phyloP scores from a whole-genome alignment of 2,888 invertebrate genomes.

The Limenitis camilla region DNA sequence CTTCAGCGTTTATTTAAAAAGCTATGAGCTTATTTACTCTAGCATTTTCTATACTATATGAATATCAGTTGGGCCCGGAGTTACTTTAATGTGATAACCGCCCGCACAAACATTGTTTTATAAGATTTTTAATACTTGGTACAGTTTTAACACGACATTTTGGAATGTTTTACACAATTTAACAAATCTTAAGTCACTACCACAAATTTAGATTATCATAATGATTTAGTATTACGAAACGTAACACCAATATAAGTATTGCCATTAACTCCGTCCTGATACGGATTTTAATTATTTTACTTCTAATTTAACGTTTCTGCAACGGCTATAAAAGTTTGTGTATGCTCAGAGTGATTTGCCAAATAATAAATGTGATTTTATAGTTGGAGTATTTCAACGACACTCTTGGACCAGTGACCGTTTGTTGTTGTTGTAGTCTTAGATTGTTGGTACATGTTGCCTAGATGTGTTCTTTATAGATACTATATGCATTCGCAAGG shows the following conservation, averaged over 20 bases:
- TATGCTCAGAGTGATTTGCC: slow-evolving; percentile 59
- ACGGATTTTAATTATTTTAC: slow-evolving; percentile 44
- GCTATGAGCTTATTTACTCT: slow-evolving; percentile 65
- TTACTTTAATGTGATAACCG: slow-evolving; percentile 23
- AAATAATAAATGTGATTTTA: slow-evolving; percentile 64
- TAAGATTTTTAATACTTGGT: slow-evolving; percentile 55
- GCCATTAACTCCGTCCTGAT: slow-evolving; percentile 61
- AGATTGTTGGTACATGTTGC: slow-evolving; percentile 63
- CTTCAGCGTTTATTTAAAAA: slow-evolving; percentile 44
- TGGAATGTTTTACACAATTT: slow-evolving; percentile 30
- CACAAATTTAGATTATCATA: slow-evolving; percentile 6
- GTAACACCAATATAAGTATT: slow-evolving; percentile 55
- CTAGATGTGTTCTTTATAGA: slow-evolving; percentile 22
- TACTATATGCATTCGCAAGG: slow-evolving; percentile 8
- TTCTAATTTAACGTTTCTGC: not conserved
- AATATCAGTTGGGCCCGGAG: slow-evolving; percentile 12
- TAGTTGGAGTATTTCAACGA: slow-evolving; percentile 49
- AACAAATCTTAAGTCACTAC: slow-evolving; percentile 9
- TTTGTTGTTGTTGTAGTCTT: slow-evolving; percentile 64
- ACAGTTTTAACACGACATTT: slow-evolving; percentile 59
- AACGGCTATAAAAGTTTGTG: slow-evolving; percentile 4
- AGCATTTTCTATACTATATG: slow-evolving; percentile 31
- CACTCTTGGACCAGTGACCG: slow-evolving; percentile 65
- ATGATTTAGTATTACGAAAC: slow-evolving; percentile 37
- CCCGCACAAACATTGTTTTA: slow-evolving; percentile 42